Base-by-base conservation (phyloP, 2,113 vertebrate genomes). In the Rhadina sibilatrix region DNA sequence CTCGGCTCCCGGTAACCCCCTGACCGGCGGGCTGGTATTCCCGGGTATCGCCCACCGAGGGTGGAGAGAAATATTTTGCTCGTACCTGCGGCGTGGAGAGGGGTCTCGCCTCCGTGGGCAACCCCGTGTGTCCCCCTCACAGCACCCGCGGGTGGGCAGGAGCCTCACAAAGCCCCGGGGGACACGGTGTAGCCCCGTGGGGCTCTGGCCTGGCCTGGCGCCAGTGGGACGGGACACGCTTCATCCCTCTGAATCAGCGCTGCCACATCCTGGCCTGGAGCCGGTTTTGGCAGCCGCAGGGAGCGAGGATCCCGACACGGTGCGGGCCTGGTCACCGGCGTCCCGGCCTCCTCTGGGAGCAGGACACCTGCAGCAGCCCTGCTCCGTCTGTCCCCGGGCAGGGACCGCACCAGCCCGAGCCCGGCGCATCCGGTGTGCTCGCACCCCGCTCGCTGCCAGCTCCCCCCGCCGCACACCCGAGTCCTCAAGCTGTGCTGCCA, bases 401-500 rank as follows among this genome's bases (percentile, higher is more conserved):
- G 20, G n/a, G 13, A 49, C 42, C 4, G 7, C 52, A 1, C 9
- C 5, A 1, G 77, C 13, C 46, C 60, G 64, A 24, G 50, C 40
- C 15, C 4, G 30, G 2, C 6, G 47, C 2, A 65, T 47, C 57
- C 28, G 0, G 5, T 2, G 4, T 0, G 57, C 69, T 72, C 21
- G 1, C 27, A 5, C 33, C 5, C 33, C 5, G 18, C 44, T 79
- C 23, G 7, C 78, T 94, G 96, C 96, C 95, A 94, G 90, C 90
- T 84, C 84, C 85, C 89, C 57, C 65, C 38, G 3, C 80, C 15
- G 6, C 91, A 64, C 86, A 40, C 24, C 61, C 59, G 64, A 90
- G 63, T 92, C 93, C 57, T 68, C 94, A 88, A 76, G 71, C 82
- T 94, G 94, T 94, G 88, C 94, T 94, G 95, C 95, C 96, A 77